Evolutionary conservation across 2,888 invertebrate species (phyloP), one percentile per base, ranked within the genome.

Genomic region (Acheta domesticus): DNA sequence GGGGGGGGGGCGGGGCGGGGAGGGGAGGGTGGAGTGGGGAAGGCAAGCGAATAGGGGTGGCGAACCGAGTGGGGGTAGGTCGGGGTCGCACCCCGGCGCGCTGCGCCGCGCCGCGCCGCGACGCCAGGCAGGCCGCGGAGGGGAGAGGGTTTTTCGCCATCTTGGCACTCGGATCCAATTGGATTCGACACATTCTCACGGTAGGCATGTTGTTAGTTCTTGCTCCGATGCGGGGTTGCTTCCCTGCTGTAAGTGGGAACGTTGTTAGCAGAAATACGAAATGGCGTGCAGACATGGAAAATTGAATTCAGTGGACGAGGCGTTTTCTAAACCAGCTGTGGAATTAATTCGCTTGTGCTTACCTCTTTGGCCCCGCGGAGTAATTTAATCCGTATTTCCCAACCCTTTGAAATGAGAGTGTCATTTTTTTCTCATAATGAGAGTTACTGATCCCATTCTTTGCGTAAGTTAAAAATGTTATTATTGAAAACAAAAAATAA

Each of bases 111-210:
- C n/a, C n/a, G n/a, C n/a, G 62, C 8, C 8, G 36, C 8, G 36
- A 36, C 36, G 36, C 8, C 36, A 8, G 16, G n/a, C 14, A 3
- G 4, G 19, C n/a, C n/a, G n/a, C n/a, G 62, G 12, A 2, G 62
- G 62, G 62, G 62, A 62, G 62, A n/a, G 62, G n/a, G 16, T 19
- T 11, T n/a, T 62, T 62, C 62, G 62, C 62, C 62, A 62, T 62
- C 62, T 62, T 62, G 62, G 16, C 62, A 11, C 62, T 19, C 62
- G 62, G 62, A 62, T 62, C 62, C 14, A 62, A 62, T 62, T n/a
- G 62, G 62, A 62, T 62, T 62, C 16, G 62, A 62, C 62, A 62
- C 62, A 62, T 62, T 62, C 62, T 62, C 62, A 62, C 62, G 62
- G 62, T 62, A 14, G 62, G n/a, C n/a, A 62, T 62, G 62, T 62